These are phyloP conservation scores for Oxygymnocypris stewartii DNA, from an alignment of 2,113 vertebrate species.

Conservation along the genomic window DNA sequence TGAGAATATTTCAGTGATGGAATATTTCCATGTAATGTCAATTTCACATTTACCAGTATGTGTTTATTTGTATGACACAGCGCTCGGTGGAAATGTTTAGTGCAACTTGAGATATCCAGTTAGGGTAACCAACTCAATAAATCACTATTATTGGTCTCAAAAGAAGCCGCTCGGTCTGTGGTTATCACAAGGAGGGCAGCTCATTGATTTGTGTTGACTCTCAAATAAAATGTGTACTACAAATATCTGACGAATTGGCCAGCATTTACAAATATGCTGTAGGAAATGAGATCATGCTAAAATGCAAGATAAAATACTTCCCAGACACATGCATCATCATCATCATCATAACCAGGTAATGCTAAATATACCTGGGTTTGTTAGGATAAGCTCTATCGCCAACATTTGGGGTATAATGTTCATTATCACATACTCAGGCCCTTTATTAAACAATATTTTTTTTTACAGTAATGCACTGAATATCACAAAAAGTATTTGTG, in stretches of 20 bases:
- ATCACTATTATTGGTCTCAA: constrained; percentile 31
- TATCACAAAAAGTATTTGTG: neutral
- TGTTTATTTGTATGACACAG: constrained; percentile 9
- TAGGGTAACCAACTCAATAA: constrained; percentile 28
- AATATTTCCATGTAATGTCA: constrained; percentile 29
- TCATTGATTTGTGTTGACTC: constrained; percentile 33
- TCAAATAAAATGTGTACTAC: constrained; percentile 22
- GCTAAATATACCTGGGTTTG: neutral
- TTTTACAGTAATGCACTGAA: neutral
- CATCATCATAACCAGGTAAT: neutral
- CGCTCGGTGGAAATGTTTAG: neutral
- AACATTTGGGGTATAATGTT: neutral
- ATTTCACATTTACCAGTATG: constrained; percentile 1
- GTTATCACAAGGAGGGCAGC: constrained; percentile 13
- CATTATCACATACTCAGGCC: neutral
- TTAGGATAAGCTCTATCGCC: neutral
- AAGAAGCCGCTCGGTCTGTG: constrained; percentile 34
- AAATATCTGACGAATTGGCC: neutral
- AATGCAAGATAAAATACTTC: neutral
- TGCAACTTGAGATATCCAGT: constrained; percentile 34
- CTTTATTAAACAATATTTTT: neutral
- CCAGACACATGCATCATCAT: neutral
- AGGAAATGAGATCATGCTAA: neutral
- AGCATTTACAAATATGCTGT: constrained; percentile 1
- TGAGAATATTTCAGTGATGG: constrained; percentile 22